phyloP scores from a whole-genome alignment of 2,113 vertebrate species.

The Epinephelus lanceolatus region DNA sequence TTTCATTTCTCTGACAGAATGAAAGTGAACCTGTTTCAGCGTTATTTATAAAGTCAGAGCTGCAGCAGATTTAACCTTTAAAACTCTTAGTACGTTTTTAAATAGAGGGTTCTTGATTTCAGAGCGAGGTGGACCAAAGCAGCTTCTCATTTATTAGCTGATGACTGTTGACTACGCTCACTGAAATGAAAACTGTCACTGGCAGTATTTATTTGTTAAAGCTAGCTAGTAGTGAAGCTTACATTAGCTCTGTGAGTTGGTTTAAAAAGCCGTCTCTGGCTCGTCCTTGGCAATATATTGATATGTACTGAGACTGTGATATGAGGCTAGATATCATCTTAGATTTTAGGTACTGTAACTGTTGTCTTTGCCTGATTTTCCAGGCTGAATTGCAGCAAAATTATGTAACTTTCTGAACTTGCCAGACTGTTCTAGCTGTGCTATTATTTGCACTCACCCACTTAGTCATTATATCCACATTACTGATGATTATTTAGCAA shows the following conservation, averaged over 20 bases:
- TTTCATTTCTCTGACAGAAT: conserved; percentile 5
- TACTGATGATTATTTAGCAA: too few relatives aligned
- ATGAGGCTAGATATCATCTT: too few relatives aligned
- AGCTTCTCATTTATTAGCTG: neutral
- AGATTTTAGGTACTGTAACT: too few relatives aligned
- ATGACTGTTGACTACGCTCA: neutral
- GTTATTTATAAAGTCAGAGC: neutral
- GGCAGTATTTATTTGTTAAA: neutral
- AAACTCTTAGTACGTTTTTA: too few relatives aligned
- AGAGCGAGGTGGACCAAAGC: neutral
- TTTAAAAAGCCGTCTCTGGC: neutral
- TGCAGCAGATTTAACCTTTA: neutral
- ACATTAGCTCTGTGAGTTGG: neutral
- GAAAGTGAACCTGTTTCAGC: neutral
- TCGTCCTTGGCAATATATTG: too few relatives aligned
- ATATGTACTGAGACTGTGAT: too few relatives aligned
- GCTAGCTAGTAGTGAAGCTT: neutral
- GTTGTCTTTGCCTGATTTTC: too few relatives aligned
- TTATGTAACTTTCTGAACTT: too few relatives aligned
- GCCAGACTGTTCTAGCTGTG: too few relatives aligned
- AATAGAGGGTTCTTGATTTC: neutral
- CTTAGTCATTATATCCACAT: too few relatives aligned
- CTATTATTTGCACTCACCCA: too few relatives aligned
- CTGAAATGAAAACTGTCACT: neutral
- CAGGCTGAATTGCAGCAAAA: too few relatives aligned